phyloP scores from a whole-genome alignment of 2,113 vertebrate genomes.

The Corythornis cristatus region DNA sequence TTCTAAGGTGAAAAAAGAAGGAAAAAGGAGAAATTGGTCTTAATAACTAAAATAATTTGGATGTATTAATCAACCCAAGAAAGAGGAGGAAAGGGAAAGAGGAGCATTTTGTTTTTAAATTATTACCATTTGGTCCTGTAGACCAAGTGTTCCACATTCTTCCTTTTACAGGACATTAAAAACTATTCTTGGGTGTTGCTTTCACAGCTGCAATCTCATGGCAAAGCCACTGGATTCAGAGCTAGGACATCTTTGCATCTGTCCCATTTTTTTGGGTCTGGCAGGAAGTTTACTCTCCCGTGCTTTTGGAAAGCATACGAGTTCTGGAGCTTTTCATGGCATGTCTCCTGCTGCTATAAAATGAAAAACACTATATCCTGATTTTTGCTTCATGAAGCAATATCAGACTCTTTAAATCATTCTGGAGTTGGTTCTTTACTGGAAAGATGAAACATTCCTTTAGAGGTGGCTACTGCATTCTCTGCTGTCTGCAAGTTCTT shows the following conservation, averaged over 20 bases:
- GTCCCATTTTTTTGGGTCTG: not conserved
- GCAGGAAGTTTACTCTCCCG: not conserved
- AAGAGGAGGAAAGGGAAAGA: not conserved
- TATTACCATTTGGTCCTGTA: not conserved
- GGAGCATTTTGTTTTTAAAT: not conserved
- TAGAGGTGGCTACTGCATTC: slow-evolving; percentile 19
- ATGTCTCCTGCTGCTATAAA: slow-evolving; percentile 5
- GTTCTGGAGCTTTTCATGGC: not conserved
- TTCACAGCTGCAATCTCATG: not conserved
- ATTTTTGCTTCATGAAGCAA: not conserved
- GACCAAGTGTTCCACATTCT: not conserved
- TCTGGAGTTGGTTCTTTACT: not conserved
- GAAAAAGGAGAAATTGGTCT: not conserved
- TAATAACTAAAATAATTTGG: not conserved
- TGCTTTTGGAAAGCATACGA: not conserved
- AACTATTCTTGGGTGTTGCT: not conserved
- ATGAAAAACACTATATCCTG: not conserved
- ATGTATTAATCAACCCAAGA: not conserved
- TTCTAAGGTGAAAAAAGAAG: not conserved
- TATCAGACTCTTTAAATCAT: slow-evolving; percentile 5
- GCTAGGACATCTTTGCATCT: not conserved
- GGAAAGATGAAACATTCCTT: slow-evolving; percentile 26
- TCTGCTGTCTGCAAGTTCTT: not conserved
- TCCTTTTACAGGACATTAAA: not conserved
- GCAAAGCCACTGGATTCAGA: not conserved